phyloP scores from a whole-genome alignment of 2,113 vertebrate genomes.

The Noctilio leporinus region DNA sequence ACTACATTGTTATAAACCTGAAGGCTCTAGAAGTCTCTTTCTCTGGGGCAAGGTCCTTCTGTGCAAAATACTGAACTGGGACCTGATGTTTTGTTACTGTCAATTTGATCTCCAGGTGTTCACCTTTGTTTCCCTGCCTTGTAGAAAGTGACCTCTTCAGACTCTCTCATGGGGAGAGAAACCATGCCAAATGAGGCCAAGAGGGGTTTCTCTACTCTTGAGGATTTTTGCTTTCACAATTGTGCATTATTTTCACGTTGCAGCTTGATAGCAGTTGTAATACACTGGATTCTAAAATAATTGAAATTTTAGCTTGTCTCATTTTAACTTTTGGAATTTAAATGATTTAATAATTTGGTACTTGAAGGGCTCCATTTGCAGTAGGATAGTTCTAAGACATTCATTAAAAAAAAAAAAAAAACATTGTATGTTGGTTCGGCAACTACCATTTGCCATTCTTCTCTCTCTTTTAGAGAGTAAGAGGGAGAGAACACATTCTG shows the following conservation, averaged over 20 bases:
- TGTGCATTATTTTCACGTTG: neutral
- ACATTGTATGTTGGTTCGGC: too few relatives aligned
- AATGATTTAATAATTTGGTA: neutral
- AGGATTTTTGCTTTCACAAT: conserved; percentile 22
- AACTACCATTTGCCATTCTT: too few relatives aligned
- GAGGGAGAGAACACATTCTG: too few relatives aligned
- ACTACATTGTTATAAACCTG: neutral
- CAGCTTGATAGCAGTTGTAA: neutral
- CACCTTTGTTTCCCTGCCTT: conserved; percentile 8
- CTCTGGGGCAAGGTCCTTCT: neutral
- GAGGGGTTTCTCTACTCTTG: neutral
- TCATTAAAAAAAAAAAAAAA: neutral
- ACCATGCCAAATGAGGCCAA: conserved; percentile 22
- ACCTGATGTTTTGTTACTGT: conserved; percentile 24
- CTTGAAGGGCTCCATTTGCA: neutral
- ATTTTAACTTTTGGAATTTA: conserved; percentile 30
- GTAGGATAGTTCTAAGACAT: neutral
- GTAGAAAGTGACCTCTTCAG: neutral
- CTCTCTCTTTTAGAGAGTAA: too few relatives aligned
- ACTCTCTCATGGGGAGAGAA: conserved; percentile 15
- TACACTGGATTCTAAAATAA: neutral
- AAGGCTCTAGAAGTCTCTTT: neutral
- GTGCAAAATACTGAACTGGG: neutral
- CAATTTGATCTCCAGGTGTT: conserved; percentile 33
- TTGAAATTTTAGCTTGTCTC: conserved; percentile 6